phyloP scores from a whole-genome alignment of 2,113 vertebrate genomes.

The Bolborhynchus lineola region DNA sequence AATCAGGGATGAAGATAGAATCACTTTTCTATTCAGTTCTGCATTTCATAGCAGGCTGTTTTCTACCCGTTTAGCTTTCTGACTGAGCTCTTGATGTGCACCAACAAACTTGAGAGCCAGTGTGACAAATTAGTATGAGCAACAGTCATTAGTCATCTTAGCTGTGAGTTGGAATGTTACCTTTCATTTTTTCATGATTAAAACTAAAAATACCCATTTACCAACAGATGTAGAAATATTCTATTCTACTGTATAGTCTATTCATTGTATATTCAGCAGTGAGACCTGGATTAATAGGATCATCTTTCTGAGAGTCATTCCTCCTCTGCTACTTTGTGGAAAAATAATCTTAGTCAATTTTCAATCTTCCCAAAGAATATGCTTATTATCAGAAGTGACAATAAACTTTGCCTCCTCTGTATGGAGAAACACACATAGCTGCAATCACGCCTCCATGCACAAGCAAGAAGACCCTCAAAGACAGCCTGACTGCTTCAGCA shows the following conservation, averaged over 20 bases:
- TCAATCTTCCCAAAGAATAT: accelerated
- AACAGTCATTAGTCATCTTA: not conserved
- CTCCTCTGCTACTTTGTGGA: not conserved
- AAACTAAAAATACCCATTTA: not conserved
- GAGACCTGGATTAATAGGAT: not conserved
- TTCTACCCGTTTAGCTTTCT: not conserved
- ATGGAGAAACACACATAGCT: accelerated
- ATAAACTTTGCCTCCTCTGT: not conserved
- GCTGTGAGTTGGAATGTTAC: not conserved
- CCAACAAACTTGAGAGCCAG: not conserved
- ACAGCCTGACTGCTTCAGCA: not conserved
- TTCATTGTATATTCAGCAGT: not conserved
- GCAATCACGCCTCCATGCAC: not conserved
- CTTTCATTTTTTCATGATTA: not conserved
- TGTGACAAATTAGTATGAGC: not conserved
- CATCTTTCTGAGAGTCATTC: not conserved
- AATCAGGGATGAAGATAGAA: not conserved
- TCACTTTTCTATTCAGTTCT: not conserved
- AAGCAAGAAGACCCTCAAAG: not conserved
- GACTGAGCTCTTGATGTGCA: not conserved
- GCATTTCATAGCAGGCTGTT: not conserved
- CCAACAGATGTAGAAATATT: not conserved
- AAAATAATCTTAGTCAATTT: not conserved
- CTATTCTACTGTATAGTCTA: not conserved
- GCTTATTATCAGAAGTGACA: not conserved